Conservation (phyloP, 2,113 vertebrate species). For the Brachyhypopomus gauderio region DNA sequence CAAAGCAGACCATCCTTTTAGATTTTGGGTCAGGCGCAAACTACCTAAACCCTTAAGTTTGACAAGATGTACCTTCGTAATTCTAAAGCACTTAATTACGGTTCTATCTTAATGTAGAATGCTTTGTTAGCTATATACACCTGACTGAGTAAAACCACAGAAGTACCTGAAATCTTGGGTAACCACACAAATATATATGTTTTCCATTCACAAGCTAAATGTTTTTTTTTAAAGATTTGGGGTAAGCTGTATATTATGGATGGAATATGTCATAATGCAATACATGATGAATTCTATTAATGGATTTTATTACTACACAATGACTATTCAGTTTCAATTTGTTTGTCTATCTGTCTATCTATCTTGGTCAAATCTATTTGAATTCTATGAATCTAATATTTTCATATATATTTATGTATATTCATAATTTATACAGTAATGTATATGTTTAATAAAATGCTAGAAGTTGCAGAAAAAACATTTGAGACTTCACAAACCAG, state of each 20-base stretch:
- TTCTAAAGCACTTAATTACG: background rate
- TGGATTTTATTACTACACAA: conserved; percentile 17
- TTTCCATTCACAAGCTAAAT: conserved; percentile 43
- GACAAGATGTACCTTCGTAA: conserved; percentile 1
- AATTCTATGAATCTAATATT: conserved; percentile 67
- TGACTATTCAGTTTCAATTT: conserved; percentile 37
- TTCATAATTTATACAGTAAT: conserved; percentile 71
- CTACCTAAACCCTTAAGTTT: background rate
- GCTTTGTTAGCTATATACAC: background rate
- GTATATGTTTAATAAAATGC: conserved; percentile 38
- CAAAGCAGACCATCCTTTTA: background rate
- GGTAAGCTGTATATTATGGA: conserved; percentile 50
- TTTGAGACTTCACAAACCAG: conserved; percentile 70
- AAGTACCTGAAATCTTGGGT: background rate
- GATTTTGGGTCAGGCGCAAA: background rate
- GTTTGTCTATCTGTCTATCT: conserved; percentile 66
- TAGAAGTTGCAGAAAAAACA: conserved; percentile 60
- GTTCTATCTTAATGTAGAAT: background rate
- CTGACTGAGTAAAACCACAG: background rate
- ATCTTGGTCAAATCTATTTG: conserved; percentile 65
- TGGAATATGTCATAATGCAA: conserved; percentile 27
- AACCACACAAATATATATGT: conserved; percentile 13
- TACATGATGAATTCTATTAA: conserved; percentile 24
- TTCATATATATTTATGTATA: conserved; percentile 70
- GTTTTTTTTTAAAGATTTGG: conserved; percentile 46